A percentile compares a stretch with the other conserved stretches of the same genome.
Evolutionary conservation across 2,888 invertebrate genomes (phyloP).

Genomic region (Meta bourneti): DNA sequence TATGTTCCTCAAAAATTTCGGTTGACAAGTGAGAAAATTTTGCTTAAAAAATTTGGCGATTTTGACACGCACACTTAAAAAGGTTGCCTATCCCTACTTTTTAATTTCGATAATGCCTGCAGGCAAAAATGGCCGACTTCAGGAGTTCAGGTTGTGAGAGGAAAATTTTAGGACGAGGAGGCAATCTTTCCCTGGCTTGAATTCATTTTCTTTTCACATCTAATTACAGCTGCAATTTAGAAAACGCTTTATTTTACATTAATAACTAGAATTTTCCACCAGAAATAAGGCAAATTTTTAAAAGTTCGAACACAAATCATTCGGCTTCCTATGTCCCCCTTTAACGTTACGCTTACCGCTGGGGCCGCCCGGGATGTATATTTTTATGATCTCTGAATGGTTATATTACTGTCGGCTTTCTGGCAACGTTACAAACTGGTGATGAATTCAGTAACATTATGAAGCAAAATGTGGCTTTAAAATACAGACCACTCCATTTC

Average conservation of each 20-base stretch:
- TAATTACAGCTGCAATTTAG: constrained; percentile 65
- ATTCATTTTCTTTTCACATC: constrained; percentile 66
- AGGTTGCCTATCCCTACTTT: too few species aligned
- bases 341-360: background rate
- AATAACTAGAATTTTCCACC: constrained; percentile 62
- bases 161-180: constrained; percentile 13
- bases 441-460: background rate
- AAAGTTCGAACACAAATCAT: constrained; percentile 53
- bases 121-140: constrained; percentile 39
- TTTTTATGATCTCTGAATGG: constrained; percentile 49
- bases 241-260: constrained; percentile 67
- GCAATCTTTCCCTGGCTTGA: constrained; percentile 39
- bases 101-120: too few species aligned
- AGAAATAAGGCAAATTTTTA: constrained; percentile 60
- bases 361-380: constrained; percentile 10
- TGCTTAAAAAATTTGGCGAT: too few species aligned
- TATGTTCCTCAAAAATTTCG: too few species aligned
- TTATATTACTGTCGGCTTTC: constrained; percentile 42
- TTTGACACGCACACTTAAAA: too few species aligned
- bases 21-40: too few species aligned
- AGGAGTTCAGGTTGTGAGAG: background rate
- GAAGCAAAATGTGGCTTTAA: background rate
- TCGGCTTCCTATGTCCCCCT: background rate
- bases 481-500: background rate
- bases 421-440: constrained; percentile 38